Evolutionary conservation across 2,797 vertebrate genomes (phyloP).

Genomic region (Emydoidea blandingii): DNA sequence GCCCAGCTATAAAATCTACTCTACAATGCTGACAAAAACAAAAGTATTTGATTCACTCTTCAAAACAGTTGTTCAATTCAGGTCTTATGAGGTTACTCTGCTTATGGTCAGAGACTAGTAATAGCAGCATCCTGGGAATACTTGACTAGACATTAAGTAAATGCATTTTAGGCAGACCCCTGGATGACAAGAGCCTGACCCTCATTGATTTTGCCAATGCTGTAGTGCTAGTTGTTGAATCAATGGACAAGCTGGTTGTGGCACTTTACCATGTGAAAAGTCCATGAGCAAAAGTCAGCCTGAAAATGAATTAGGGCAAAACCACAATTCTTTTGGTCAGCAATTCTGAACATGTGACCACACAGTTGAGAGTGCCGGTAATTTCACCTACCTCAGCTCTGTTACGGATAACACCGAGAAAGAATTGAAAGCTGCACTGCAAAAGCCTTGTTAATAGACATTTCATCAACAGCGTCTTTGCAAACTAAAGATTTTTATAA

Average conservation of each 20-base stretch:
- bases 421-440: background rate
- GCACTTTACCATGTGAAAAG: background rate
- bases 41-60: background rate
- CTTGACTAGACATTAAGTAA: background rate
- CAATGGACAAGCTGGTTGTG: background rate
- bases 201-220: background rate
- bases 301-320: background rate
- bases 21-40: background rate
- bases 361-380: background rate
- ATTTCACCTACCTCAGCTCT: background rate
- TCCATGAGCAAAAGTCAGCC: background rate
- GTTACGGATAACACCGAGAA: background rate
- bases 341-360: background rate
- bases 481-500: background rate
- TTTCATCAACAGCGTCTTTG: background rate
- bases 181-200: background rate
- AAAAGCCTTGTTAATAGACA: background rate
- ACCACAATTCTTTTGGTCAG: background rate
- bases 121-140: background rate
- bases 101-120: background rate
- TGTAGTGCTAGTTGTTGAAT: background rate
- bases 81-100: background rate
- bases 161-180: background rate
- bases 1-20: background rate
- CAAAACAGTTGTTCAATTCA: background rate